Evolutionary conservation across 1,140 invertebrate species (phyloP).

Genomic region (Aphidius ervi): DNA sequence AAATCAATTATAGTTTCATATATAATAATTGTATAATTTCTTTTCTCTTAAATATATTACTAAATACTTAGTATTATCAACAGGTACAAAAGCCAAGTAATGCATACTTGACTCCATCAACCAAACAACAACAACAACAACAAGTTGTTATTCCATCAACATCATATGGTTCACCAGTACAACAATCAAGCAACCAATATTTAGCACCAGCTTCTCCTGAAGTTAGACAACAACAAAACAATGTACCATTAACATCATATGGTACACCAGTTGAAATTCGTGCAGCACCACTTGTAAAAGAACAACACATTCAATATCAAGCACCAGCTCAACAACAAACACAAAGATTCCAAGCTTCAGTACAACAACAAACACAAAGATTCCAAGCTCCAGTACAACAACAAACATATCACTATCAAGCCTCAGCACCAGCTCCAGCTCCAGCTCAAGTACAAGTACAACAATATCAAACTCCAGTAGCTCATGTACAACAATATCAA

Average conservation of each 20-base stretch:
- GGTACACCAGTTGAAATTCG: neutral
- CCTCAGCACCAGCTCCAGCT: neutral
- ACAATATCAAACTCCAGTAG: neutral
- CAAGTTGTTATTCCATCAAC: too few species aligned
- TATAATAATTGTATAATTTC: too few species aligned
- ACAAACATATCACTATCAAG: neutral
- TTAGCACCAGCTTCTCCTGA: too few species aligned
- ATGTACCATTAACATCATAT: neutral
- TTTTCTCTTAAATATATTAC: slow-evolving; percentile 5
- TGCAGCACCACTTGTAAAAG: neutral
- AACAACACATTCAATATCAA: neutral
- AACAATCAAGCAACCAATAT: too few species aligned
- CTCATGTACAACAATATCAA: neutral
- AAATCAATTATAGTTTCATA: too few species aligned
- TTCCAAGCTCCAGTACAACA: neutral
- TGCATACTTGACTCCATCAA: too few species aligned
- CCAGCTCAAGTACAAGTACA: neutral
- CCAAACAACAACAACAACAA: too few species aligned
- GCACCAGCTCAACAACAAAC: neutral
- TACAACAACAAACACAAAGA: neutral
- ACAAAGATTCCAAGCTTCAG: neutral
- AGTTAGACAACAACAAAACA: neutral
- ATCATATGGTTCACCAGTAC: too few species aligned
- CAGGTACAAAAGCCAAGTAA: neutral
- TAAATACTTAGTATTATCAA: neutral